Conservation (phyloP, 2,113 vertebrate species). For the Corythaixoides concolor region DNA sequence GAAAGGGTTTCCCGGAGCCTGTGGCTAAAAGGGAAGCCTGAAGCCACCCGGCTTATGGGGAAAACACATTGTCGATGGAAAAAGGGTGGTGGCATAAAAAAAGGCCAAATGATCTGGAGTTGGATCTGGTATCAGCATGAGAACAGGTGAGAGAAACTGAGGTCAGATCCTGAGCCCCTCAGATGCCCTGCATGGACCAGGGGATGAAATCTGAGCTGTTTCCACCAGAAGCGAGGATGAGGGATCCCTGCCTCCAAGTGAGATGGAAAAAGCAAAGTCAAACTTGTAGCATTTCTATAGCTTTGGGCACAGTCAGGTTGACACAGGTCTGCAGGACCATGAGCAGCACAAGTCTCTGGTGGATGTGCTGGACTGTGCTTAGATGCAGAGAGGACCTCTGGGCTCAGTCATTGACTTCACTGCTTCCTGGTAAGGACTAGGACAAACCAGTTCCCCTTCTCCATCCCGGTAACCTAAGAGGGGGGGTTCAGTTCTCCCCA, state of each 20-base stretch:
- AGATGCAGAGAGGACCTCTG: neutral
- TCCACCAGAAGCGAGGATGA: neutral
- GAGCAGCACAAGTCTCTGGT: neutral
- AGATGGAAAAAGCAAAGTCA: constrained; percentile 2
- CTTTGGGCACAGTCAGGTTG: neutral
- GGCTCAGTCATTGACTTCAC: neutral
- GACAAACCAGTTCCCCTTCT: neutral
- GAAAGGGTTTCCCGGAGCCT: neutral
- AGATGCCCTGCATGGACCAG: neutral
- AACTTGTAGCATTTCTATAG: neutral
- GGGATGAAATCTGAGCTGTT: neutral
- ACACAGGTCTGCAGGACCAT: neutral
- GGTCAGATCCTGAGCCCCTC: neutral
- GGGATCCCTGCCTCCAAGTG: neutral
- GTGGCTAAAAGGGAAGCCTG: neutral
- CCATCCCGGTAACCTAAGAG: neutral
- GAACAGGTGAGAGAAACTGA: neutral
- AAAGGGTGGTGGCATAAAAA: neutral
- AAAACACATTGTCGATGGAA: neutral
- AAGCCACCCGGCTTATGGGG: neutral
- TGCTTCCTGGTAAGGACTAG: neutral
- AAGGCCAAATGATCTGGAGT: neutral
- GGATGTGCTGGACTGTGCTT: neutral
- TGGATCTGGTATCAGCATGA: neutral
- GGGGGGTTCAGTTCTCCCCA: neutral